These are phyloP conservation scores for Morbakka virulenta DNA, from an alignment of 30 jellyfish, hydroid and myxozoan species.

Conservation along the genomic window DNA sequence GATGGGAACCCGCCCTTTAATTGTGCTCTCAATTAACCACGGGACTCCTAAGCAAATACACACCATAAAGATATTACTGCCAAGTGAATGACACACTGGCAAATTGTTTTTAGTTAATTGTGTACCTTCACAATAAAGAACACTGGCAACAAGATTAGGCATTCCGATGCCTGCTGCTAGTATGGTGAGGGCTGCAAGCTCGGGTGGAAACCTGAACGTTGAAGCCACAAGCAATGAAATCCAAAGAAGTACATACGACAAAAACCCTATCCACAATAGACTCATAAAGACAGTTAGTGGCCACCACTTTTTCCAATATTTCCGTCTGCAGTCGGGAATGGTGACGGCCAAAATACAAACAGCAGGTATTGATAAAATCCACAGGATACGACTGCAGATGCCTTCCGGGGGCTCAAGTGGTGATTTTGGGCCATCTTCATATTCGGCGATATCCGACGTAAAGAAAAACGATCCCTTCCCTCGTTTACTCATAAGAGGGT, in stretches of 20 bases:
- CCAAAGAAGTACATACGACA: conserved; percentile 21
- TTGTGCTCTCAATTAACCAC: conserved; percentile 27
- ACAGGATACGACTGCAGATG: background rate
- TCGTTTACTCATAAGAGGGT: background rate
- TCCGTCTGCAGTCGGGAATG: conserved; percentile 40
- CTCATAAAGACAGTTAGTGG: conserved; percentile 14
- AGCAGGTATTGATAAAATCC: conserved; percentile 24
- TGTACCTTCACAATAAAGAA: background rate
- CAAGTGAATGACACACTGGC: background rate
- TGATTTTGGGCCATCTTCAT: conserved; percentile 21
- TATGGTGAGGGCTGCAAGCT: background rate
- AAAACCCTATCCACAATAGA: background rate
- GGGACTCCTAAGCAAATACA: conserved; percentile 12
- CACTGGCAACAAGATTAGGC: background rate
- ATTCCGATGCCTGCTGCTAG: background rate
- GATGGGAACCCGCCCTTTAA: conserved; percentile 2
- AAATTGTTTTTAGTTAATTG: background rate
- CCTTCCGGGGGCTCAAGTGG: conserved; percentile 15
- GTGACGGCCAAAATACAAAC: conserved; percentile 20
- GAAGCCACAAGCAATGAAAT: conserved; percentile 2
- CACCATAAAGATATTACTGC: conserved; percentile 18
- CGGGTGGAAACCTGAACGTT: background rate
- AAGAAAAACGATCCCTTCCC: conserved; percentile 22
- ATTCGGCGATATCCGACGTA: conserved; percentile 15
- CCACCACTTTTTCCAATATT: conserved; percentile 18